A percentile compares a stretch with the other conserved stretches of the same genome.
Conservation (phyloP, 2,888 invertebrate species). For the Heliconius charithonia region DNA sequence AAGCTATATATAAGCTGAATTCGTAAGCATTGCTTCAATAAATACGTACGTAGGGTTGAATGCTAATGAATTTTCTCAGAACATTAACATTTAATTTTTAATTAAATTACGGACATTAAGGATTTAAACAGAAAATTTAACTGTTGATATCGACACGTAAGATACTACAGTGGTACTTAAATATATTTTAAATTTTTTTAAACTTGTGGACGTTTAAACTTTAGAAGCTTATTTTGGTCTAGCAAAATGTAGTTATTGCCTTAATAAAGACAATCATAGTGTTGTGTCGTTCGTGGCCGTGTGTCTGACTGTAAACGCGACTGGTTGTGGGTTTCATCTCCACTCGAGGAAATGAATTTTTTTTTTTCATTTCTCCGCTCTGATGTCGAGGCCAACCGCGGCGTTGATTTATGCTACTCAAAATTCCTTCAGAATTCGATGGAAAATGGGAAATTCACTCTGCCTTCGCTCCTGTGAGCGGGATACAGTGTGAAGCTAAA, state of each 20-base stretch:
- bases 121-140: neutral
- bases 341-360: neutral
- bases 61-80: slow-evolving; percentile 4
- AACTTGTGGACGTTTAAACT: too few species aligned
- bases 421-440: neutral
- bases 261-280: neutral
- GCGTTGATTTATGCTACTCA: neutral
- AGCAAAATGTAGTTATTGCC: neutral
- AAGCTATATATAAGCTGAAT: neutral
- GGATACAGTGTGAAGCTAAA: neutral
- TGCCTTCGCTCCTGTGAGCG: neutral
- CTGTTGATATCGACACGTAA: neutral
- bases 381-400: neutral
- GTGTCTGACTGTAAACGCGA: too few species aligned
- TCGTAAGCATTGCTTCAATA: slow-evolving; percentile 12
- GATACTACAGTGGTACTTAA: neutral
- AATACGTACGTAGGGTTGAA: neutral
- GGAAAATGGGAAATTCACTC: neutral
- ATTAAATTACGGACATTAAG: neutral
- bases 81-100: slow-evolving; percentile 8
- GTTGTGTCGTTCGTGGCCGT: too few species aligned
- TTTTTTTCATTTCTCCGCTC: neutral
- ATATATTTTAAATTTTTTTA: too few species aligned
- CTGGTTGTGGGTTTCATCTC: too few species aligned
- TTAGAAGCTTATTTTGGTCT: neutral